Conservation (phyloP, 2,113 vertebrate species). For the Dissostichus mawsoni region DNA sequence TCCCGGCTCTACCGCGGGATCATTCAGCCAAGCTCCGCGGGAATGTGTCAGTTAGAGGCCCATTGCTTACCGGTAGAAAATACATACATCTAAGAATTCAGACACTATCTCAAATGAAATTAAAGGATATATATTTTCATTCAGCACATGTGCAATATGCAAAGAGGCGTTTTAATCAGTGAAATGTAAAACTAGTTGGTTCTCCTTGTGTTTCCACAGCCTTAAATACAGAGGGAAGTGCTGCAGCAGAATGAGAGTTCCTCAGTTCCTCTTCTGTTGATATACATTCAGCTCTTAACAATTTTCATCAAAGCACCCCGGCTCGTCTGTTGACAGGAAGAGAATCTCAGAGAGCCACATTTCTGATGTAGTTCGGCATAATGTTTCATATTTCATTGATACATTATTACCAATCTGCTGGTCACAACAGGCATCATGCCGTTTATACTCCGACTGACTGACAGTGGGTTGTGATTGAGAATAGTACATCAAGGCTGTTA, state of each 20-base stretch:
- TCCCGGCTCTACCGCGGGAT: neutral
- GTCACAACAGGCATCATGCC: neutral
- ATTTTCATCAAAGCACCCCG: neutral
- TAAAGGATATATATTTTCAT: neutral
- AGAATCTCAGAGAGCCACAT: neutral
- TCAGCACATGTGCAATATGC: neutral
- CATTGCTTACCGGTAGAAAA: neutral
- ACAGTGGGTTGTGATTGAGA: no score
- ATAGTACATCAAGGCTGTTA: neutral
- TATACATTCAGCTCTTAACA: neutral
- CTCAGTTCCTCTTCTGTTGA: neutral
- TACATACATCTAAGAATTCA: neutral
- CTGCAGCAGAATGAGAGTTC: neutral
- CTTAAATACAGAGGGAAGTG: neutral
- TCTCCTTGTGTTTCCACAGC: constrained; percentile 18
- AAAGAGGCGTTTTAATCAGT: neutral
- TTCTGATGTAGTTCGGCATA: neutral
- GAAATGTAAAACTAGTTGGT: neutral
- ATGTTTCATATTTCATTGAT: neutral
- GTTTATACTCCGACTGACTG: neutral
- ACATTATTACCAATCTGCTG: neutral
- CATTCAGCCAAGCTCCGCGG: constrained; percentile 1
- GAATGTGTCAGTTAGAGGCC: neutral
- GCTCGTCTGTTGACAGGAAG: neutral
- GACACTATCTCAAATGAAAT: neutral